phyloP scores from a whole-genome alignment of 2,797 vertebrate species.

The Chromobotia macracanthus region DNA sequence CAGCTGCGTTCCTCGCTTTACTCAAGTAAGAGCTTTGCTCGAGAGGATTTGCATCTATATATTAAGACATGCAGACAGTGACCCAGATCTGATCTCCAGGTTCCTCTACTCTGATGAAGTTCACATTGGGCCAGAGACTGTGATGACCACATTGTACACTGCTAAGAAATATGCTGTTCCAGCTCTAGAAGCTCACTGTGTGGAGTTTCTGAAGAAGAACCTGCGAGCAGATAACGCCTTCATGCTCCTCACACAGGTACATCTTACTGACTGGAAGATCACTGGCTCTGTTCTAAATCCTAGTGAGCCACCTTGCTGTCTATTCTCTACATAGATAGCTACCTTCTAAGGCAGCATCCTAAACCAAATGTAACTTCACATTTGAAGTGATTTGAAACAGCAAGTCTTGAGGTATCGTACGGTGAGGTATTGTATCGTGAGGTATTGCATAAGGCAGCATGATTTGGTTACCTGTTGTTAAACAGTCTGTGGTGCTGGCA shows the following conservation, averaged over 20 bases:
- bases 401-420: no score
- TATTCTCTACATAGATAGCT: no score
- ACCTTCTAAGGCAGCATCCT: no score
- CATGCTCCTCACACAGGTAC: conserved; percentile 96
- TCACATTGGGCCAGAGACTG: conserved; percentile 96
- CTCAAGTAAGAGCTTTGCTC: conserved; percentile 83
- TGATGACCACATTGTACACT: conserved; percentile 98
- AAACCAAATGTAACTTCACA: no score
- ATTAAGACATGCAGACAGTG: not conserved
- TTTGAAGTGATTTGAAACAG: no score
- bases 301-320: no score
- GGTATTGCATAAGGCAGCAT: no score
- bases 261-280: not conserved
- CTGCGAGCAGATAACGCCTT: conserved; percentile 95
- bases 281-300: not conserved
- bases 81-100: conserved; percentile 65
- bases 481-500: no score
- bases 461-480: no score
- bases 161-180: conserved; percentile 98
- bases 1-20: conserved; percentile 92
- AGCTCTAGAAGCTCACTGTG: conserved; percentile 94
- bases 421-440: no score
- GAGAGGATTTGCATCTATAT: not conserved
- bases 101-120: conserved; percentile 98
- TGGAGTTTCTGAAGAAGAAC: conserved; percentile 98